A percentile compares a stretch with the other conserved stretches of the same genome.
Conservation (phyloP, 1,140 invertebrate genomes). For the Brachionus rubens region DNA sequence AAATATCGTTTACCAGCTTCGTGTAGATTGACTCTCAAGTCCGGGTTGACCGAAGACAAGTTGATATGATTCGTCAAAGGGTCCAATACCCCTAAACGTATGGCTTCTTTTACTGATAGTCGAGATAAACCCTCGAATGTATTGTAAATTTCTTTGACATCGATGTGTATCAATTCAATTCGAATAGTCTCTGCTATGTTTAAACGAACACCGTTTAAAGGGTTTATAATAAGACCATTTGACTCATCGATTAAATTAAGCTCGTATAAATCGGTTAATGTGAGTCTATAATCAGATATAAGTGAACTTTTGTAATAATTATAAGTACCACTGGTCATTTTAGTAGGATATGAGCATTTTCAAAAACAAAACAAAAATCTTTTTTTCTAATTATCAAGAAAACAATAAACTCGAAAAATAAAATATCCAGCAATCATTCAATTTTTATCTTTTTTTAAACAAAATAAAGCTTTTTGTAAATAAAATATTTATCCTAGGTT, state of each 20-base stretch:
- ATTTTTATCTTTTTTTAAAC: too few species aligned
- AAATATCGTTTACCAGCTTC: background rate
- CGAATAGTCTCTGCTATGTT: slow-evolving; percentile 6
- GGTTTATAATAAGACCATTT: slow-evolving; percentile 36
- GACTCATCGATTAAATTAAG: slow-evolving; percentile 11
- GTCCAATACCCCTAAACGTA: background rate
- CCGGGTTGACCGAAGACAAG: background rate
- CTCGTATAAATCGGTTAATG: slow-evolving; percentile 29
- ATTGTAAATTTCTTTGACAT: slow-evolving; percentile 26
- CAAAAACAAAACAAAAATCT: too few species aligned
- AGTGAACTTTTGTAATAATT: background rate
- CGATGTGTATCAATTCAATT: slow-evolving; percentile 13
- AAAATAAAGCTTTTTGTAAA: too few species aligned
- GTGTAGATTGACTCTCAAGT: background rate
- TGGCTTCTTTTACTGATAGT: slow-evolving; percentile 28
- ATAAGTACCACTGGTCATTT: background rate
- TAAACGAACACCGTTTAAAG: slow-evolving; percentile 15
- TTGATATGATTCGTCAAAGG: background rate
- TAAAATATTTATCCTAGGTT: too few species aligned
- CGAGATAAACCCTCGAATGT: background rate
- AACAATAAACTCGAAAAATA: too few species aligned
- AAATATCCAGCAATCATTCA: too few species aligned
- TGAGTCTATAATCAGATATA: slow-evolving; percentile 33
- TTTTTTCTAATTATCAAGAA: too few species aligned
- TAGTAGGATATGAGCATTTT: too few species aligned